Percentiles rank a stretch among this genome's conserved stretches.
Evolutionary conservation across 2,113 vertebrate genomes (phyloP).

Genomic region (Glaucidium brasilianum): DNA sequence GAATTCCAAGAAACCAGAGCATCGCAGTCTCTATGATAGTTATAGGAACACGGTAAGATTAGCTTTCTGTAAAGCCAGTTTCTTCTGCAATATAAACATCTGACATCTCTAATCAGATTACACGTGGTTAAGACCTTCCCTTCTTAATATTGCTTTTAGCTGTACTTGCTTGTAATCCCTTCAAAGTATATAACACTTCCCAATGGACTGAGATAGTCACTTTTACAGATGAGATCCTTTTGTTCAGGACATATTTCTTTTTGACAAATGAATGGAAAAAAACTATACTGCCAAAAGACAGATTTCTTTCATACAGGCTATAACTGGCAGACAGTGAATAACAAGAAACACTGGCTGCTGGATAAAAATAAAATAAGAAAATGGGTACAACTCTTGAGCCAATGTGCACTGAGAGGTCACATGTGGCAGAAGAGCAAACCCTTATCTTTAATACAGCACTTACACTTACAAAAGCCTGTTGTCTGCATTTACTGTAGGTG

Average conservation of each 20-base stretch:
- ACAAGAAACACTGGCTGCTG: neutral
- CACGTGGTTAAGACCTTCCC: neutral
- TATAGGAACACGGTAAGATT: neutral
- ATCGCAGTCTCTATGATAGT: rapidly evolving
- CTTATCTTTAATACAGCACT: neutral
- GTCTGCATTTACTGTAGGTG: neutral
- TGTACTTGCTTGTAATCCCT: neutral
- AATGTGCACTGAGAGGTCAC: neutral
- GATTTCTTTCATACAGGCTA: neutral
- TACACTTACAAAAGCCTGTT: neutral
- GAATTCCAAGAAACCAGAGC: neutral
- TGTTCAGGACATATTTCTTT: neutral
- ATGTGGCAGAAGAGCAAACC: rapidly evolving
- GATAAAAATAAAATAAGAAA: neutral
- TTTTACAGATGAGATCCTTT: neutral
- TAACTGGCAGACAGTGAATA: neutral
- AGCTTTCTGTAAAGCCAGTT: neutral
- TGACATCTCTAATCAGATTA: neutral
- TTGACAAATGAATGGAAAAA: neutral
- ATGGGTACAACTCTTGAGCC: neutral
- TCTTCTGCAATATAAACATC: neutral
- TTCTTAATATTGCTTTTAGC: neutral
- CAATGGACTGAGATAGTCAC: neutral
- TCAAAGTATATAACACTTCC: neutral
- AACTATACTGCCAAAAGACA: neutral